Percentiles rank a stretch among this genome's conserved stretches.
Conservation (phyloP, 2,888 invertebrate species). For the Trissolcus japonicus region DNA sequence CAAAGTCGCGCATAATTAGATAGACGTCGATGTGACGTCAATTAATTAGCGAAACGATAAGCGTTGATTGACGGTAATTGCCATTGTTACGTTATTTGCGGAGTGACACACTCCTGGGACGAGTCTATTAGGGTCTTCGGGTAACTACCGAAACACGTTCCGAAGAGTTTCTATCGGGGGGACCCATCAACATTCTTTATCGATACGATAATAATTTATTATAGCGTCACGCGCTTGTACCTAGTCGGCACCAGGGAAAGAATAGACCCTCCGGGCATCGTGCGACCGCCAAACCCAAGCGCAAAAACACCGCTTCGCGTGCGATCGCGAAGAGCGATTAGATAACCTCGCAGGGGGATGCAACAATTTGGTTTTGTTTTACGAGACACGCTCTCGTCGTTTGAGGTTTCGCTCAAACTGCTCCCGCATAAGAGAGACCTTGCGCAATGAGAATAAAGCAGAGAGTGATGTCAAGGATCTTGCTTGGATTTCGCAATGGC, state of each 20-base stretch:
- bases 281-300: slow-evolving; percentile 44
- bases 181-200: slow-evolving; percentile 73
- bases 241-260: slow-evolving; percentile 55
- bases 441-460: not conserved
- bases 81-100: slow-evolving; percentile 54
- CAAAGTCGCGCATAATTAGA: slow-evolving; percentile 5
- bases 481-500: no score
- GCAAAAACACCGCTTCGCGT: slow-evolving; percentile 52
- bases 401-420: slow-evolving; percentile 21
- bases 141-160: slow-evolving; percentile 65
- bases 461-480: no score
- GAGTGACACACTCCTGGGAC: slow-evolving; percentile 64
- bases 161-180: slow-evolving; percentile 65
- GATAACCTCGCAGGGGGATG: slow-evolving; percentile 33
- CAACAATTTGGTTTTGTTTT: not conserved
- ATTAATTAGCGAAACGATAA: slow-evolving; percentile 39
- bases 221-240: slow-evolving; percentile 61
- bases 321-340: slow-evolving; percentile 49
- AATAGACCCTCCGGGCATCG: slow-evolving; percentile 54
- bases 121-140: slow-evolving; percentile 67
- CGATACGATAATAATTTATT: slow-evolving; percentile 73
- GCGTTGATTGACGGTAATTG: slow-evolving; percentile 47
- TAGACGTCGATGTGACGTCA: slow-evolving; percentile 1
- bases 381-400: slow-evolving; percentile 18
- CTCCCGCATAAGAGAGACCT: not conserved